These are phyloP conservation scores for Oreochromis grahami DNA, from an alignment of 2,797 vertebrate genomes.

Conservation along the genomic window DNA sequence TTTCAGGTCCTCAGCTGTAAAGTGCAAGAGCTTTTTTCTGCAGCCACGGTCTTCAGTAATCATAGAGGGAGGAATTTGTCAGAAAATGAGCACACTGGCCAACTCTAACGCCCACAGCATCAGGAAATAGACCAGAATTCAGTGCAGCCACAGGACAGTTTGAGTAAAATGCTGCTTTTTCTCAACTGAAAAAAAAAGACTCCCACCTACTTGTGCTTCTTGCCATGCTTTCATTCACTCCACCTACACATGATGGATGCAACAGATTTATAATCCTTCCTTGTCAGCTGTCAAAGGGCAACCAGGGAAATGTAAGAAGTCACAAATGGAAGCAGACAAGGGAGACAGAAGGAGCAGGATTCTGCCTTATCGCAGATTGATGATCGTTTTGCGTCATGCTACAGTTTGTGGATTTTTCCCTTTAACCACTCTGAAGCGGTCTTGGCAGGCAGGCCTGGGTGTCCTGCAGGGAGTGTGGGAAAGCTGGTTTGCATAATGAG, in stretches of 20 bases:
- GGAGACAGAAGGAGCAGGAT: background rate
- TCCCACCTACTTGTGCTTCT: background rate
- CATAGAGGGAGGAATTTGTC: background rate
- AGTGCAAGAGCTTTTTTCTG: background rate
- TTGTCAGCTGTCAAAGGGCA: background rate
- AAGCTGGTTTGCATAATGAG: background rate
- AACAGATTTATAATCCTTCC: background rate
- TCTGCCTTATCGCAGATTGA: background rate
- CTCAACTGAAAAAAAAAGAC: background rate
- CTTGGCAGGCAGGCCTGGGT: background rate
- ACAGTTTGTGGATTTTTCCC: background rate
- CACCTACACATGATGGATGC: background rate
- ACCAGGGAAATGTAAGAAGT: conserved; percentile 21
- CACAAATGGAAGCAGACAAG: background rate
- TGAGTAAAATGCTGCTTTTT: background rate
- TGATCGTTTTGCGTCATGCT: background rate
- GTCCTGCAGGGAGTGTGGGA: background rate
- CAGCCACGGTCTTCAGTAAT: background rate
- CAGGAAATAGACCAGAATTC: conserved; percentile 26
- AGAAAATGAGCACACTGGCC: background rate
- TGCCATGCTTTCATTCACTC: conserved; percentile 6
- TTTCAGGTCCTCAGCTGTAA: background rate
- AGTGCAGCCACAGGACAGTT: background rate
- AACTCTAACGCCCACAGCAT: conserved; percentile 6
- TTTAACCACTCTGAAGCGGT: background rate